Conservation (phyloP, 2,888 invertebrate genomes). For the Ferrisia virgata region DNA sequence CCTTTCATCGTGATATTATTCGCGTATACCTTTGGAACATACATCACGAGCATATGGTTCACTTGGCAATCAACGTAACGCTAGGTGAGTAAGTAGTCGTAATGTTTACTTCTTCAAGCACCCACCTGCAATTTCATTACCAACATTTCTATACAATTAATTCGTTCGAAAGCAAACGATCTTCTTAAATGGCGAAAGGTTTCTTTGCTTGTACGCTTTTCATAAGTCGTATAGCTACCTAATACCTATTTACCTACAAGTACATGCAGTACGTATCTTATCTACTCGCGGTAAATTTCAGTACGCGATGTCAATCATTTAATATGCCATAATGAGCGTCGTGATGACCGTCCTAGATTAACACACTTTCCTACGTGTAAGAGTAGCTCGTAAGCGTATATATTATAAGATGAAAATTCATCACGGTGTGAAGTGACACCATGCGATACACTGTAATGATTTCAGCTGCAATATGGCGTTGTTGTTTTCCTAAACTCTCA, state of each 20-base stretch:
- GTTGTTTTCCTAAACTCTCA: not conserved
- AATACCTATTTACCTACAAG: not conserved
- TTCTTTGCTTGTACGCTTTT: not conserved
- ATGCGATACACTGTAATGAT: not conserved
- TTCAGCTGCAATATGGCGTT: not conserved
- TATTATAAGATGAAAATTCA: conserved; percentile 2
- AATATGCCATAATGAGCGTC: not conserved
- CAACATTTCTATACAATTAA: not conserved
- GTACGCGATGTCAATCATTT: not conserved
- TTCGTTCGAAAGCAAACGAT: not conserved
- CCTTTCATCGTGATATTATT: not conserved
- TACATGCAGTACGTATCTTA: not conserved
- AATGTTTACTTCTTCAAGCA: not conserved
- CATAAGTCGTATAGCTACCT: not conserved
- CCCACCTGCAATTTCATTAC: not conserved
- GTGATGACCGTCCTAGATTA: not conserved
- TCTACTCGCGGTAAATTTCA: not conserved
- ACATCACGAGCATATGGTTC: not conserved
- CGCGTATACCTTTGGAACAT: not conserved
- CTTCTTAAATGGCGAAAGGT: not conserved
- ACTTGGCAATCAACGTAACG: conserved; percentile 1
- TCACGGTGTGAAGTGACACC: not conserved
- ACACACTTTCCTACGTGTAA: not conserved
- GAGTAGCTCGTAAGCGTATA: too few relatives aligned
- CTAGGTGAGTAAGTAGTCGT: conserved; percentile 4